These are phyloP conservation scores for Syngnathus acus DNA, from an alignment of 2,797 vertebrate species.

Conservation along the genomic window DNA sequence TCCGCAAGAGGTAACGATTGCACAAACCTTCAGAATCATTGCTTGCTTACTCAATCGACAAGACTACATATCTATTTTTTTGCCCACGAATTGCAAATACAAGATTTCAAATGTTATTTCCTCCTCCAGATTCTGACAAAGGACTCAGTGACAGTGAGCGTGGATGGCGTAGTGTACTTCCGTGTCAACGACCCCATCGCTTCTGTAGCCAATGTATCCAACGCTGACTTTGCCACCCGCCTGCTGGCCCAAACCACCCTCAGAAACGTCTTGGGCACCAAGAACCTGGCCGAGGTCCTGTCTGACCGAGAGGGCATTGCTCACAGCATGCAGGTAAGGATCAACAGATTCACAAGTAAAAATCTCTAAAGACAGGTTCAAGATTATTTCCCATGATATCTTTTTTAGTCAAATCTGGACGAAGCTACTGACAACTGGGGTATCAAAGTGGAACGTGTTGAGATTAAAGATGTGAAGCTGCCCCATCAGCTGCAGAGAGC, in stretches of 20 bases:
- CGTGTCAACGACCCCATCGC: slow-evolving; percentile 72
- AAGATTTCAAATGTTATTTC: no score
- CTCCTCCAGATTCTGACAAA: slow-evolving; percentile 70
- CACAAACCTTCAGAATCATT: not conserved
- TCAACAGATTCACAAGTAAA: not conserved
- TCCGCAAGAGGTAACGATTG: slow-evolving; percentile 68
- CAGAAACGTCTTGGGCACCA: slow-evolving; percentile 74
- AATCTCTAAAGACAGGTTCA: no score
- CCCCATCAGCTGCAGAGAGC: slow-evolving; percentile 73
- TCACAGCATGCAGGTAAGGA: slow-evolving; percentile 74
- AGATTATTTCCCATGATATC: no score
- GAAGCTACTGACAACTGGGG: slow-evolving; percentile 76
- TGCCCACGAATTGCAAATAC: no score
- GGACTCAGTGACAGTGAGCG: slow-evolving; percentile 72
- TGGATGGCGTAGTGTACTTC: slow-evolving; percentile 78
- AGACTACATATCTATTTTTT: not conserved
- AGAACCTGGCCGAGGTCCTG: slow-evolving; percentile 72
- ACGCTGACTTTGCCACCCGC: slow-evolving; percentile 70
- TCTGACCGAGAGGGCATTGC: slow-evolving; percentile 74
- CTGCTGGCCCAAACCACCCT: slow-evolving; percentile 76
- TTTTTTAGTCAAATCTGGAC: slow-evolving; percentile 60
- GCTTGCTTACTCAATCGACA: no score
- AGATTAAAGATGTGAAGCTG: slow-evolving; percentile 78
- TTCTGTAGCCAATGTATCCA: slow-evolving; percentile 70
- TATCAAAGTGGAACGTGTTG: slow-evolving; percentile 78